Percentiles rank a stretch among this genome's conserved stretches.
These are phyloP conservation scores for Ophion slaviceki DNA, from an alignment of 2,888 invertebrate species.

Conservation along the genomic window DNA sequence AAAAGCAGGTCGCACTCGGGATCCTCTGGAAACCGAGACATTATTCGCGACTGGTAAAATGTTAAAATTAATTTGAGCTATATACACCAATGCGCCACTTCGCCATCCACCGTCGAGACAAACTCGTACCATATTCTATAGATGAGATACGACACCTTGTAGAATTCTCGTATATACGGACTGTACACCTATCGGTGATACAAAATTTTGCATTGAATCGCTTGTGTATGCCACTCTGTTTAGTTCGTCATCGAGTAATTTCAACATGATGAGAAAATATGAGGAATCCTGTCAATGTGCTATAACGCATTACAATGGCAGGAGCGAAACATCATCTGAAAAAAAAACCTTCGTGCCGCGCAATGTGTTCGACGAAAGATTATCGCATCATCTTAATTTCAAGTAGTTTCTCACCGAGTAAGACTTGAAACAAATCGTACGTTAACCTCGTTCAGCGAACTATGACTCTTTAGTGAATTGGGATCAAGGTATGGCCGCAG, in stretches of 20 bases:
- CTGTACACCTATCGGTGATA: slow-evolving; percentile 6
- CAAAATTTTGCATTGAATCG: neutral
- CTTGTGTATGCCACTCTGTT: neutral
- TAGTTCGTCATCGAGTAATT: neutral
- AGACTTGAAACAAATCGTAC: slow-evolving; percentile 10
- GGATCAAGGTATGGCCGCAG: slow-evolving; percentile 81
- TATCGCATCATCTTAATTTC: slow-evolving; percentile 6
- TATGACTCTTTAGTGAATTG: slow-evolving; percentile 63
- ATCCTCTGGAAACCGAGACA: slow-evolving; percentile 7
- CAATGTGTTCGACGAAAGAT: slow-evolving; percentile 36
- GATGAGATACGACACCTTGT: neutral
- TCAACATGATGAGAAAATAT: neutral
- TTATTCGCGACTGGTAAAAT: slow-evolving; percentile 34
- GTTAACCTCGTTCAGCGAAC: slow-evolving; percentile 44
- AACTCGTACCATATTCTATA: slow-evolving; percentile 4
- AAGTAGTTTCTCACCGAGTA: neutral
- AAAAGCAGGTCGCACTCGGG: slow-evolving; percentile 1
- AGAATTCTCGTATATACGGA: neutral
- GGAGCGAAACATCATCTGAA: neutral
- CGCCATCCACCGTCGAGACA: neutral
- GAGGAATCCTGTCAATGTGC: neutral
- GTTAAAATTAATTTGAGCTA: slow-evolving; percentile 50
- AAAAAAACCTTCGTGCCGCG: slow-evolving; percentile 30
- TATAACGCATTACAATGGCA: slow-evolving; percentile 16
- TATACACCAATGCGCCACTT: slow-evolving; percentile 21